phyloP scores from a whole-genome alignment of 2,113 vertebrate genomes.

The Hydrochoerus hydrochaeris region DNA sequence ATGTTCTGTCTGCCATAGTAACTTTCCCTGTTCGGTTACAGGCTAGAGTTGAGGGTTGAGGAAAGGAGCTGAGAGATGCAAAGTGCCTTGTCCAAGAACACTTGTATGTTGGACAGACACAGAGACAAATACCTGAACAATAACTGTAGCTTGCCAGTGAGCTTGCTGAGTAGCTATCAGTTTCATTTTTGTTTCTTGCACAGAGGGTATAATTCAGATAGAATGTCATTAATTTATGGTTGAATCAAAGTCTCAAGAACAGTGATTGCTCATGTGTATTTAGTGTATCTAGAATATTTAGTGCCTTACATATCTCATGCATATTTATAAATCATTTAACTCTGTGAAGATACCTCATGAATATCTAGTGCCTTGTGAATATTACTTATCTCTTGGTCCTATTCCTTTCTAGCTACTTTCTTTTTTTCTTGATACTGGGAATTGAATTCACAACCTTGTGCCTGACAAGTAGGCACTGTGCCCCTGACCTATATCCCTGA shows the following conservation, averaged over 20 bases:
- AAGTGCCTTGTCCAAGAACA: background rate
- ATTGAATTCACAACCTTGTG: too few species aligned
- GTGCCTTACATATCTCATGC: background rate
- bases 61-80: background rate
- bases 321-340: constrained; percentile 29
- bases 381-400: background rate
- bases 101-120: background rate
- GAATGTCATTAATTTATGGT: background rate
- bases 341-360: background rate
- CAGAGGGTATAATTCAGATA: background rate
- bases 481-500: too few species aligned
- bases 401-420: background rate
- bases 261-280: background rate
- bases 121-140: background rate
- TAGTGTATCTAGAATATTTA: background rate
- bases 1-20: background rate
- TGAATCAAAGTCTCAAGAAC: constrained; percentile 1
- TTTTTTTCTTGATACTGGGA: too few species aligned
- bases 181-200: background rate
- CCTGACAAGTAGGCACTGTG: too few species aligned
- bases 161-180: background rate
- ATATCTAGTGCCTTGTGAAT: background rate
- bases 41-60: background rate
- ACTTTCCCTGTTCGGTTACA: background rate
- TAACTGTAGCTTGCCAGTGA: background rate